Evolutionary conservation across 1,140 invertebrate species (phyloP), one percentile per base, ranked within the genome.

Genomic region (Orchesella cincta): DNA sequence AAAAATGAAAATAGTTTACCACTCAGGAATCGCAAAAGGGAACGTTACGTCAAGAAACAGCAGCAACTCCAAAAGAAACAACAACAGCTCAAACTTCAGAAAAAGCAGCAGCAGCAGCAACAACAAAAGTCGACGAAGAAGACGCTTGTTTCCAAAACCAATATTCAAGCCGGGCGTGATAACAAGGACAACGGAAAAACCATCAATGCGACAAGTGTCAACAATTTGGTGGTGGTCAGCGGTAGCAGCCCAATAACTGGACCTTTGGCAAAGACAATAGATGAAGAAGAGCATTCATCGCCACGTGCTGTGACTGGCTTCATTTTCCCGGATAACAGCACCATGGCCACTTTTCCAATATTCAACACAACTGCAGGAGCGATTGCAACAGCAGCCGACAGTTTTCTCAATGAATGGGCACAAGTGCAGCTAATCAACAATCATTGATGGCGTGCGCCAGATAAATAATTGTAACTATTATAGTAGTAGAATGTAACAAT

Each of bases 341-440:
- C 71, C 1, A 2, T 73, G 18, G 71, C 39, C 14, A 73, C 71
- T 23, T n/a, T 73, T 14, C 34, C 71, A 3, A 26, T 73, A 3
- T 26, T 51, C 29, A 73, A 36, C 36, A 26, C 71, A 14, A 73
- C 71, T 28, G 34, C 14, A 23, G n/a, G n/a, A n/a, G n/a, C n/a
- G 16, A 54, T 51, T 29, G 62, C 20, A 28, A 64, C 31, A 29
- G 36, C 64, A 28, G 34, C 73, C 52, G 73, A 74, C 39, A 72
- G 73, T 46, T 77, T 77, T 67, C 73, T 78, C 36, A 26, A 62
- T 33, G 77, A 78, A 51, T 78, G 77, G 77, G 73, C 77, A 62
- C 62, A 75, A 54, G 77, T 78, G 35, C 77, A 78, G 64, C 67
- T 78, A 54, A 78, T 78, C 26, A 77, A 76, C 73, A 52, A 76